phyloP scores from a whole-genome alignment of 2,113 vertebrate genomes.

The Ceyx melanurus region DNA sequence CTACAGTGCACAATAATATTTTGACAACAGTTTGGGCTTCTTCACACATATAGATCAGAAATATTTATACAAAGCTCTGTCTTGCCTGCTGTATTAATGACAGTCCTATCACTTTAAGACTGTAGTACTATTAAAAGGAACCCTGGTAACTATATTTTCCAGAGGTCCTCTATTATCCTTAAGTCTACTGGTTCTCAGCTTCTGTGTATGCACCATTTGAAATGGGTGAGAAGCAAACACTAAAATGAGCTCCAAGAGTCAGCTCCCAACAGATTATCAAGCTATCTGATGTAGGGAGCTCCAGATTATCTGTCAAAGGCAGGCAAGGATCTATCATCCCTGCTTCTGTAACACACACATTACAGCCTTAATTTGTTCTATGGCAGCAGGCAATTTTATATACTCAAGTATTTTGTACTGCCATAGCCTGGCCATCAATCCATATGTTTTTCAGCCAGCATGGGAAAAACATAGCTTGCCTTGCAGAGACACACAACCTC shows the following conservation, averaged over 20 bases:
- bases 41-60: not conserved
- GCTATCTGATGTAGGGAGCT: not conserved
- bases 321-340: not conserved
- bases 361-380: constrained; percentile 24
- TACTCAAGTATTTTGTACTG: not conserved
- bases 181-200: not conserved
- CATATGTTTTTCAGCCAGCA: not conserved
- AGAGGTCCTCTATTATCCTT: not conserved
- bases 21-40: not conserved
- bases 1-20: not conserved
- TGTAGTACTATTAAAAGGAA: too few species aligned
- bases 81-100: not conserved
- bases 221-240: not conserved
- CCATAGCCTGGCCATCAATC: not conserved
- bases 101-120: not conserved
- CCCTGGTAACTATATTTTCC: not conserved
- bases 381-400: constrained; percentile 36
- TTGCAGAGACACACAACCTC: not conserved
- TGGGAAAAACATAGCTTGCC: not conserved
- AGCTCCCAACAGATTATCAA: not conserved
- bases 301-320: not conserved
- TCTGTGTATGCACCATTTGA: not conserved
- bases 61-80: not conserved
- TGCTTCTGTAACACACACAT: not conserved
- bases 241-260: not conserved